Evolutionary conservation across 2,797 vertebrate genomes (phyloP).

Genomic region (Poeciliopsis infans): DNA sequence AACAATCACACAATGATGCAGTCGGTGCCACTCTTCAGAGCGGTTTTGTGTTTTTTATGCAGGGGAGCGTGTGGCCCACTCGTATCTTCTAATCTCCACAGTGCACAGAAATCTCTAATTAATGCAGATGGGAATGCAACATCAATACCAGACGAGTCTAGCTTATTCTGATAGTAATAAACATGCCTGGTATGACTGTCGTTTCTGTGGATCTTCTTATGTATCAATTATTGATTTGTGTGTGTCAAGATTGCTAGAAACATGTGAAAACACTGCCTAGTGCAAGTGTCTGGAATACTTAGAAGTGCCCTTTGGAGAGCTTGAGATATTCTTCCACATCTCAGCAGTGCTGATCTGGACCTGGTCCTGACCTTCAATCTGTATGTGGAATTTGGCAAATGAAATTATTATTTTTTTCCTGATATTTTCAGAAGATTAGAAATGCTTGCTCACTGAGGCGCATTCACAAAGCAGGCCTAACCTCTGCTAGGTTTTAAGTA

Average conservation of each 20-base stretch:
- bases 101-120: conserved; percentile 56
- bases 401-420: conserved; percentile 5
- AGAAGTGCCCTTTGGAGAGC: conserved; percentile 10
- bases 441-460: conserved; percentile 21
- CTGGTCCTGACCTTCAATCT: conserved; percentile 40
- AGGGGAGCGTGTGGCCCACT: conserved; percentile 32
- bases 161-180: conserved; percentile 48
- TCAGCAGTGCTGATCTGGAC: conserved; percentile 39
- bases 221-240: conserved; percentile 39
- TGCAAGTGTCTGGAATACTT: background rate
- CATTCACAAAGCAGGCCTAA: conserved; percentile 44
- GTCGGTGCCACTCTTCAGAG: conserved; percentile 35
- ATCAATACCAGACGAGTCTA: conserved; percentile 45
- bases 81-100: conserved; percentile 34
- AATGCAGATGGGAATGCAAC: conserved; percentile 60
- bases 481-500: conserved; percentile 57
- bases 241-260: conserved; percentile 17
- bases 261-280: conserved; percentile 18
- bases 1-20: conserved; percentile 18
- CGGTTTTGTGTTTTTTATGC: conserved; percentile 43
- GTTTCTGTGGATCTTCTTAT: conserved; percentile 43
- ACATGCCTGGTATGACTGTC: conserved; percentile 40
- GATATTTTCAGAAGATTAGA: conserved; percentile 23
- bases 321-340: conserved; percentile 18
- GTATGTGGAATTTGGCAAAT: conserved; percentile 12